Base-by-base conservation (phyloP, 2,113 vertebrate species). In the Grantiella picta region DNA sequence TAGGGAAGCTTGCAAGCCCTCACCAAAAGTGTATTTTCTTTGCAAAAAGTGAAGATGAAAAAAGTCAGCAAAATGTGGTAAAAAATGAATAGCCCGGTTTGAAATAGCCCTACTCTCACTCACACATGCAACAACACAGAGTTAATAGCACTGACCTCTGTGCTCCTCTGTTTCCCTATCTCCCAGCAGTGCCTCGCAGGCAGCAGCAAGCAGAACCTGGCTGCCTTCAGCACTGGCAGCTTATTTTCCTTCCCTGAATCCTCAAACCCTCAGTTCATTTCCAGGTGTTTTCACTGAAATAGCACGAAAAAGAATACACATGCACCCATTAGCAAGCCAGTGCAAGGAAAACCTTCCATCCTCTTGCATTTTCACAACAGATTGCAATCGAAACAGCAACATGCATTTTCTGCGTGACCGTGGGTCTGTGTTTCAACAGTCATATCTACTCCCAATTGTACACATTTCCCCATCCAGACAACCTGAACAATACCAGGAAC, bases 121-220 rank as follows among this genome's bases (percentile, higher is more conserved):
- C 75, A 80, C 35, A 52, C 44, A 54, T 69, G 82, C 59, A 78
- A 80, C 54, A 63, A 87, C 66, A 79, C 57, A 50, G 40, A 86
- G 56, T 80, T 95, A 87, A 94, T 66, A 86, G 82, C 47, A 44
- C 79, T 97, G 93, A 95, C 85, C 93, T 95, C 82, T 61, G 56
- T 86, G 82, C 88, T 93, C 66, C 68, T 88, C 78, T 82, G 68
- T 81, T 86, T 72, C 79, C 44, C 54, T 42, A 2, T 70, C 82
- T 91, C 95, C 90, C 82, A 91, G 82, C 66, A 93, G 66, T 4
- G 7, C 61, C 42, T 88, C 60, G 70, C 52, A 65, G 57, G 56
- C 78, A 73, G 84, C 18, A 92, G 66, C 42, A 57, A n/a, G n/a
- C n/a, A n/a, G n/a, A 94, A 17, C 64, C 16, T 59, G 38, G 56